Evolutionary conservation across 2,797 vertebrate species (phyloP).

Genomic region (Phylloscopus collybita): DNA sequence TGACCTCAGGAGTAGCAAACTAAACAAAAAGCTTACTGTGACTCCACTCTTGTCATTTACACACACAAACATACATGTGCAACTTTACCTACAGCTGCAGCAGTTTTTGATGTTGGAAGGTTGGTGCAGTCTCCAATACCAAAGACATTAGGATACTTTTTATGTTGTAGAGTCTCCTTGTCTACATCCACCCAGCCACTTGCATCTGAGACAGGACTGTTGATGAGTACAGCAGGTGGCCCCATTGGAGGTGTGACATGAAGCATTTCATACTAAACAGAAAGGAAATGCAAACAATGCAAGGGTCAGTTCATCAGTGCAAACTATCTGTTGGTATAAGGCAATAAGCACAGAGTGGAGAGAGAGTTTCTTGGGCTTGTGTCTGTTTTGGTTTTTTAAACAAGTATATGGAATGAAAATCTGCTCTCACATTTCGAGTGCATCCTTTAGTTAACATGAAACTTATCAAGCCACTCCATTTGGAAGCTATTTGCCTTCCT

Average conservation of each 20-base stretch:
- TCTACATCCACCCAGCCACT: slow-evolving; percentile 91
- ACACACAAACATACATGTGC: not conserved
- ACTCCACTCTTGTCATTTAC: not conserved
- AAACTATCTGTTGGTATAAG: not conserved
- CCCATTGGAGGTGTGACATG: slow-evolving; percentile 98
- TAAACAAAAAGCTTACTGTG: not conserved
- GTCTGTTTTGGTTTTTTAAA: not conserved
- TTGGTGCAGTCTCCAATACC: slow-evolving; percentile 97
- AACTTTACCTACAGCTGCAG: slow-evolving; percentile 88
- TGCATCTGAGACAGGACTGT: slow-evolving; percentile 82
- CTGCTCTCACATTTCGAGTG: not conserved
- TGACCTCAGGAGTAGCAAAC: not conserved
- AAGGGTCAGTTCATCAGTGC: not conserved
- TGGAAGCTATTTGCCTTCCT: not conserved
- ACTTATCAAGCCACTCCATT: not conserved
- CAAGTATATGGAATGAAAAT: not conserved
- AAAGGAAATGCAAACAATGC: not conserved
- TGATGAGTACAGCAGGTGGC: slow-evolving; percentile 84
- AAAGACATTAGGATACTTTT: slow-evolving; percentile 91
- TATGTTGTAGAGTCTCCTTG: slow-evolving; percentile 93
- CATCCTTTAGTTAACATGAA: not conserved
- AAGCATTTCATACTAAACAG: slow-evolving; percentile 93
- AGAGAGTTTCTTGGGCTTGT: not conserved
- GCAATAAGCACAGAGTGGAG: not conserved
- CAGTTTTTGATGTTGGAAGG: slow-evolving; percentile 92